These are phyloP conservation scores for Dipodomys spectabilis DNA, from an alignment of 2,113 vertebrate genomes.

Conservation along the genomic window DNA sequence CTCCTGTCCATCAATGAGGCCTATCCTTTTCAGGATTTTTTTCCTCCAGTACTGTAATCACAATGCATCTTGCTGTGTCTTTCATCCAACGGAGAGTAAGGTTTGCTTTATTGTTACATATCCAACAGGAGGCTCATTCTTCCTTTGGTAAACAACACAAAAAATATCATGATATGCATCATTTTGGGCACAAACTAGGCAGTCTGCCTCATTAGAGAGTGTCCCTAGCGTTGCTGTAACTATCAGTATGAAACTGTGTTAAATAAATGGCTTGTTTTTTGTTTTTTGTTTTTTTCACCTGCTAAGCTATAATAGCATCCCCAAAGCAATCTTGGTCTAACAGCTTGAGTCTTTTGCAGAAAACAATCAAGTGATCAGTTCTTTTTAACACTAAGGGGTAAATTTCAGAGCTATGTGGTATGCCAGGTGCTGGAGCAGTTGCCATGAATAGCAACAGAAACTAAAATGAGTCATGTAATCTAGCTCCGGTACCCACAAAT, in stretches of 20 bases:
- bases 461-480: conserved; percentile 45
- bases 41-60: background rate
- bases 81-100: background rate
- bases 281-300: conserved; percentile 48
- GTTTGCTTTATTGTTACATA: conserved; percentile 35
- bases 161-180: conserved; percentile 46
- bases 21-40: conserved; percentile 22
- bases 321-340: conserved; percentile 70
- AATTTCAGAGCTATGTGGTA: conserved; percentile 40
- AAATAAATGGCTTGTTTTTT: conserved; percentile 63
- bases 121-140: background rate
- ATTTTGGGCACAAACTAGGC: conserved; percentile 46
- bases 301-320: conserved; percentile 68
- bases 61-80: background rate
- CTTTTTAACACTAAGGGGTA: conserved; percentile 63
- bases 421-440: conserved; percentile 61
- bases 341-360: conserved; percentile 71
- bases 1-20: background rate
- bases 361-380: conserved; percentile 74
- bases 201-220: conserved; percentile 55
- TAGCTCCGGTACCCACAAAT: background rate
- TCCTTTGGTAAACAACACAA: conserved; percentile 47
- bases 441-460: conserved; percentile 30
- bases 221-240: conserved; percentile 44
- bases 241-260: conserved; percentile 62